phyloP scores from a whole-genome alignment of 2,797 vertebrate species.

The Urocyon cinereoargenteus region DNA sequence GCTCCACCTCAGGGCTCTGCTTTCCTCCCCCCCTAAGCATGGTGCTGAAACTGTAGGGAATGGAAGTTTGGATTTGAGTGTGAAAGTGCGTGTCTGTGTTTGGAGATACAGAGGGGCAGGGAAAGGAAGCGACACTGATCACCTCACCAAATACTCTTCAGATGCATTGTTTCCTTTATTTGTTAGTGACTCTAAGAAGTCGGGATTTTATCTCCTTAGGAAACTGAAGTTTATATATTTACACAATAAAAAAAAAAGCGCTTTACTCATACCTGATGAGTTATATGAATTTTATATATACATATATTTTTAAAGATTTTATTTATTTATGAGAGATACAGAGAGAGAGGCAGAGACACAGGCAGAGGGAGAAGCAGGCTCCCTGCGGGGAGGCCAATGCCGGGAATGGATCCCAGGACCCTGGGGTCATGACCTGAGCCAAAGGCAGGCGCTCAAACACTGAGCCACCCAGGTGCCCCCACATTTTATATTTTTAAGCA shows the following conservation, averaged over 20 bases:
- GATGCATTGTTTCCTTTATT: background rate
- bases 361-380: too few relatives aligned
- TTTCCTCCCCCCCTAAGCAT: background rate
- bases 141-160: background rate
- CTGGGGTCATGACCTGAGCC: too few relatives aligned
- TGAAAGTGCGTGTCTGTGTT: background rate
- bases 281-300: background rate
- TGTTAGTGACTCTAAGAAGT: background rate
- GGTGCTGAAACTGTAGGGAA: background rate
- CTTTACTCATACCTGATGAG: background rate
- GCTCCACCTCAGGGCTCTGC: background rate
- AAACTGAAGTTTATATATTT: background rate
- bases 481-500: too few relatives aligned
- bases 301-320: too few relatives aligned
- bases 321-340: too few relatives aligned
- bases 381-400: too few relatives aligned
- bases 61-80: background rate
- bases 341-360: too few relatives aligned
- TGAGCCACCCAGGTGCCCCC: too few relatives aligned
- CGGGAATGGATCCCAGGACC: too few relatives aligned
- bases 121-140: background rate
- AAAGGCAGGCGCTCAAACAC: too few relatives aligned
- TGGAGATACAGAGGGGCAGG: background rate
- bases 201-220: background rate
- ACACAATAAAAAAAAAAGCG: background rate